Conservation (phyloP, 2,888 invertebrate genomes). For the Amblyteles armatorius region DNA sequence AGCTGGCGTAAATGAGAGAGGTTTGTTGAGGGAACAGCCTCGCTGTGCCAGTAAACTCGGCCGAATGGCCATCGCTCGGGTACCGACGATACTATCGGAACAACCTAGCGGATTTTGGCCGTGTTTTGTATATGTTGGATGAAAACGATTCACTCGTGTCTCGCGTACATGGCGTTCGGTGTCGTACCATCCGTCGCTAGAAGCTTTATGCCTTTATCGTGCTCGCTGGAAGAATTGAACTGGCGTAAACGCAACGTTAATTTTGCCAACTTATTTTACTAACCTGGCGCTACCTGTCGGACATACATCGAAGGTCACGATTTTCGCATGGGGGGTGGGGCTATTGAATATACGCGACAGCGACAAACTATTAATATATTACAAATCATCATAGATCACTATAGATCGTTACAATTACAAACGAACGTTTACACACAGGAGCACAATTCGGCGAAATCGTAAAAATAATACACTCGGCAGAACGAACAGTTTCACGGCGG, state of each 20-base stretch:
- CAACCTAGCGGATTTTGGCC: neutral
- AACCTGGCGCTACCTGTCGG: neutral
- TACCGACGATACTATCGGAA: neutral
- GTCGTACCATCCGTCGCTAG: neutral
- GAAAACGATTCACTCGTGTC: neutral
- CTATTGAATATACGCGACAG: neutral
- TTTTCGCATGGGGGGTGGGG: neutral
- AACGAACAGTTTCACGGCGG: neutral
- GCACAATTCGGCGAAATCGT: neutral
- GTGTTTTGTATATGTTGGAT: constrained; percentile 1
- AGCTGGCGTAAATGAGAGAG: constrained; percentile 52
- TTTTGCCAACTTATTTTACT: neutral
- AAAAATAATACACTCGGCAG: neutral
- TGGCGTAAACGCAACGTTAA: neutral
- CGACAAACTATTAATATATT: neutral
- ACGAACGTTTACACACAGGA: neutral
- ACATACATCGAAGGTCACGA: neutral
- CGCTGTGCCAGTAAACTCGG: constrained; percentile 5
- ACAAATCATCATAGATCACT: neutral
- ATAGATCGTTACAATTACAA: neutral
- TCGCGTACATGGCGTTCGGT: neutral
- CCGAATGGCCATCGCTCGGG: neutral
- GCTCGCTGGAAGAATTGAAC: neutral
- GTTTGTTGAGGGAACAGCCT: neutral
- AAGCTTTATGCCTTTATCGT: neutral